Evolutionary conservation across 2,113 vertebrate species (phyloP).

Genomic region (Chlorodrepanis virens): DNA sequence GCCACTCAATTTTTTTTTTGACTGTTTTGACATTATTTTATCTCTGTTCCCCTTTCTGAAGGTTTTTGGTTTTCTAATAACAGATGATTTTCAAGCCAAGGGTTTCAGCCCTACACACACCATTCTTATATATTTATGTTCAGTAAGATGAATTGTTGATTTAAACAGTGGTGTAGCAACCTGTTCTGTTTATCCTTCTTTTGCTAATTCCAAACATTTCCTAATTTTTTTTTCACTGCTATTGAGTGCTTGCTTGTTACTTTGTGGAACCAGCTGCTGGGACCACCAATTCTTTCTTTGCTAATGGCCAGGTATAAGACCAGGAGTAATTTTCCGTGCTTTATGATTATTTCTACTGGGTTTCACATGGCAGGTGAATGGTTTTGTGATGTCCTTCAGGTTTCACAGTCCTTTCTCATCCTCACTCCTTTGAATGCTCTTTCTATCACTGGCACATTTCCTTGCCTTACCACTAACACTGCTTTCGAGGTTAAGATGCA

Average conservation of each 20-base stretch:
- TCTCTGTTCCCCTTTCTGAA: not conserved
- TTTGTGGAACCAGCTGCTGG: not conserved
- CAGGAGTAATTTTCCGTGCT: not conserved
- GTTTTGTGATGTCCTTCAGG: not conserved
- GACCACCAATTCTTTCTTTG: not conserved
- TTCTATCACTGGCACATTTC: not conserved
- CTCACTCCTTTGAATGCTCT: not conserved
- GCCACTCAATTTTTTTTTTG: not conserved
- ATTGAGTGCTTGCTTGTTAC: not conserved
- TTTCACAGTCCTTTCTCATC: not conserved
- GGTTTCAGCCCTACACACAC: not conserved
- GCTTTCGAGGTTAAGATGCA: not conserved
- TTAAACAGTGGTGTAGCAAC: not conserved
- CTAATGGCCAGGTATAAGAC: not conserved
- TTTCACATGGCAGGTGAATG: not conserved
- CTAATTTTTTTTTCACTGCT: not conserved
- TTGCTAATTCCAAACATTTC: not conserved
- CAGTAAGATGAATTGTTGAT: not conserved
- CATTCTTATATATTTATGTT: not conserved
- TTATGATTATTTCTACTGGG: not conserved
- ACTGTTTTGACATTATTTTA: not conserved
- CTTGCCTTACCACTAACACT: not conserved
- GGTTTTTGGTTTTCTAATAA: not conserved
- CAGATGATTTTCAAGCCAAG: not conserved
- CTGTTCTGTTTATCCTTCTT: not conserved